Evolutionary conservation across 2,888 invertebrate genomes (phyloP).

Genomic region (Hirtodrosophila histrioides): DNA sequence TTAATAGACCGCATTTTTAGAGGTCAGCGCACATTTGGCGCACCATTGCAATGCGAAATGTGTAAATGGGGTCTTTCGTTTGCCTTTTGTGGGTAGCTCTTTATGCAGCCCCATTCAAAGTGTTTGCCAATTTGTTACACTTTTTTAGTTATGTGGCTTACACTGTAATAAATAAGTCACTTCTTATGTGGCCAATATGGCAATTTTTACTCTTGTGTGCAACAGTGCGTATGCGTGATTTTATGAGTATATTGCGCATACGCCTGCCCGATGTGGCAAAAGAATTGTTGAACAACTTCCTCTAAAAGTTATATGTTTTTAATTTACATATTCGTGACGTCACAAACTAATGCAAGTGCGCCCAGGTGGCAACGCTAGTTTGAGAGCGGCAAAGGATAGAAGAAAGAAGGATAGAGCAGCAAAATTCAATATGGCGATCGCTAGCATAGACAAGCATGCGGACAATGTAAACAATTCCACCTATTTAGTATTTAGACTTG

Average conservation of each 20-base stretch:
- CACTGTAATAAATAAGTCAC: too few species aligned
- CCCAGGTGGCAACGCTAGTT: too few species aligned
- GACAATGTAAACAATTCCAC: too few species aligned
- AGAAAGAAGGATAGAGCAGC: too few species aligned
- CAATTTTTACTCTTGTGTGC: background rate
- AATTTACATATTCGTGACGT: too few species aligned
- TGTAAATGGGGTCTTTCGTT: constrained; percentile 34
- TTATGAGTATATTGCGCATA: constrained; percentile 44
- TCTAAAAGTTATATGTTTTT: too few species aligned
- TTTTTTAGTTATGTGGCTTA: background rate
- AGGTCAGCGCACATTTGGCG: constrained; percentile 76
- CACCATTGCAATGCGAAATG: constrained; percentile 66
- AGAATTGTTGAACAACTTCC: background rate
- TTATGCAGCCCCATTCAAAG: constrained; percentile 10
- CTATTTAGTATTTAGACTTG: too few species aligned
- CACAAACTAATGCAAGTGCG: too few species aligned
- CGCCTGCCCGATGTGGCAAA: constrained; percentile 39
- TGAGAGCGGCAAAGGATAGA: too few species aligned
- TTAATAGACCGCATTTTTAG: constrained; percentile 77
- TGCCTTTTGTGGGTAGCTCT: constrained; percentile 18
- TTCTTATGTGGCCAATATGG: too few species aligned
- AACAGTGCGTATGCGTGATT: constrained; percentile 52
- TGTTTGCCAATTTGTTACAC: constrained; percentile 11
- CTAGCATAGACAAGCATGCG: too few species aligned
- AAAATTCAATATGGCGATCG: too few species aligned